Evolutionary conservation across 2,888 invertebrate species (phyloP).

Genomic region (Leptura quadrifasciata): DNA sequence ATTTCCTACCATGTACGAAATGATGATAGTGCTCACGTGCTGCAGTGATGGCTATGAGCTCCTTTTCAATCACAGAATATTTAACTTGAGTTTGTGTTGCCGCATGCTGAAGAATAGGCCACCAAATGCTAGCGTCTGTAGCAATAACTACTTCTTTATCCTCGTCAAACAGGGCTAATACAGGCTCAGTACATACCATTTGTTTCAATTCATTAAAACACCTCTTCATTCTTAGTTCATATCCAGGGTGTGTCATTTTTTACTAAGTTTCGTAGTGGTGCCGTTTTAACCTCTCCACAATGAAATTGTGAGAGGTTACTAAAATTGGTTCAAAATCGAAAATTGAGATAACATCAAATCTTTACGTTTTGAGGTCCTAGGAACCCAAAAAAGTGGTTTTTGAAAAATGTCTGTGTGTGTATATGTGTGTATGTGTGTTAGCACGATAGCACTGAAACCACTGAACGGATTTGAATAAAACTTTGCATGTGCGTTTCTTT

Average conservation of each 20-base stretch:
- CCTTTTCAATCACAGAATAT: constrained; percentile 27
- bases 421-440: too few relatives aligned
- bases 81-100: constrained; percentile 13
- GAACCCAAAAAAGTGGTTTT: too few relatives aligned
- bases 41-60: background rate
- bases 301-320: too few relatives aligned
- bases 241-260: constrained; percentile 23
- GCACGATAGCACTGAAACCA: too few relatives aligned
- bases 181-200: background rate
- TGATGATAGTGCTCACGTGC: constrained; percentile 23
- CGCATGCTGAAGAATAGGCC: constrained; percentile 3
- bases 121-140: constrained; percentile 19
- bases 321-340: too few relatives aligned
- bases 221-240: constrained; percentile 16
- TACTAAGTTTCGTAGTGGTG: constrained; percentile 13
- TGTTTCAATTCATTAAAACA: constrained; percentile 15
- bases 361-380: too few relatives aligned
- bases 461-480: too few relatives aligned
- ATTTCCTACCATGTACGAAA: constrained; percentile 18
- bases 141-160: constrained; percentile 18
- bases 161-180: constrained; percentile 11
- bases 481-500: too few relatives aligned
- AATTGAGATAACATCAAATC: too few relatives aligned
- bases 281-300: too few relatives aligned
- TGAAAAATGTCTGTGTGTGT: too few relatives aligned